Evolutionary conservation across 2,797 vertebrate genomes (phyloP), one percentile per base, ranked within the genome.

Genomic region (Melanotaenia nigrans): DNA sequence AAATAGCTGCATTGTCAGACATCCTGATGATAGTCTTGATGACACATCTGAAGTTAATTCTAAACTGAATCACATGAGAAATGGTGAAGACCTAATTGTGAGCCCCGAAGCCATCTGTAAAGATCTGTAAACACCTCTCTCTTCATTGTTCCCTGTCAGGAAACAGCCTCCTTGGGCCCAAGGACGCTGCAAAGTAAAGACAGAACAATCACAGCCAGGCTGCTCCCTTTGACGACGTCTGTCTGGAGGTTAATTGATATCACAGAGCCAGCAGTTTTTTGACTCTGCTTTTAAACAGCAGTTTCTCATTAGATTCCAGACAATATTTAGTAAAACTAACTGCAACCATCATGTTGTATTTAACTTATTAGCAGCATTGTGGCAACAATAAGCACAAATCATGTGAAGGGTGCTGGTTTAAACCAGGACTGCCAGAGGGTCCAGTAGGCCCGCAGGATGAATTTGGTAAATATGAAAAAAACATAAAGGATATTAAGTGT

Each of bases 71-170:
- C 91, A 85, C 87, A 85, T 77, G 88, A 90, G 86, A 77, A 87
- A 89, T 75, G 77, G 86, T 36, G 83, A 75, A 57, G 83, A 90
- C 89, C 90, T 91, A 92, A 93, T 93, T 91, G 83, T 47, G 85
- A 84, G 88, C 88, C 87, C 78, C 54, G 86, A 61, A 90, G 90
- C 85, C 77, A 85, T 90, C 80, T 87, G 84, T 89, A 89, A 89
- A 86, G 92, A 90, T 91, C 86, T 94, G 91, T 92, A 93, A 94
- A 94, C 92, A 93, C 89, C 88, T 87, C 83, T 82, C 73, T 85
- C 83, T 83, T 91, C 82, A 86, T 90, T 87, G 91, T 89, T 91
- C 81, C 81, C 83, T 92, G 92, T 92, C 92, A 91, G 89, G 87
- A 90, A 91, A 88, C 87, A 89, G 85, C 76, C 79, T 85, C 83